Evolutionary conservation across 2,797 vertebrate genomes (phyloP).

Genomic region (Lepilemur ruficaudatus): DNA sequence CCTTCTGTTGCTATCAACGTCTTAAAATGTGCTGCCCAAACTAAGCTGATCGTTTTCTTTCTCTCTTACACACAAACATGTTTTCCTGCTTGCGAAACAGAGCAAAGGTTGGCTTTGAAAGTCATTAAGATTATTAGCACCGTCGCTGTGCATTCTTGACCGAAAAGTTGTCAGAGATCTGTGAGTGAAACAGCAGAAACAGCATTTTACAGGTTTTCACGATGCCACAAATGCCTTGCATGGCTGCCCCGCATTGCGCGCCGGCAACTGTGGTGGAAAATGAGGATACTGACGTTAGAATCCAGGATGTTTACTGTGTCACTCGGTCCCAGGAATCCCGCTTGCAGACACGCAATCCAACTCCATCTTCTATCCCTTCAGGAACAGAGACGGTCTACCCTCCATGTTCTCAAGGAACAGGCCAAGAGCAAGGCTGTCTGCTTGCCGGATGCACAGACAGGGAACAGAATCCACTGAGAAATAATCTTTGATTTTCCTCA

Average conservation of each 20-base stretch:
- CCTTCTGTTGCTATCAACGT: background rate
- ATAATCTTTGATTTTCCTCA: background rate
- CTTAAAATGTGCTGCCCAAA: background rate
- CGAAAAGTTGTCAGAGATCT: background rate
- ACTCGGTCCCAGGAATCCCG: background rate
- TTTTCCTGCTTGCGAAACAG: background rate
- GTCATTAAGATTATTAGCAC: background rate
- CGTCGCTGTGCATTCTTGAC: background rate
- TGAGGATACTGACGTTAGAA: background rate
- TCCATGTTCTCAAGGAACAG: too few species aligned
- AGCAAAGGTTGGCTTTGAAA: background rate
- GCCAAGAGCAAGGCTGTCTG: accelerated
- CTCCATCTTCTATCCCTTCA: background rate
- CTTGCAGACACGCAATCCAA: background rate
- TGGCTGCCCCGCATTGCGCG: background rate
- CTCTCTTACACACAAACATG: background rate
- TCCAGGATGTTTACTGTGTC: background rate
- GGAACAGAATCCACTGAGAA: background rate
- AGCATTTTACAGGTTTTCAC: background rate
- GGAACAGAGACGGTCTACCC: background rate
- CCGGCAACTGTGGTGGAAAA: background rate
- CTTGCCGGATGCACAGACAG: background rate
- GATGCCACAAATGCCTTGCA: accelerated
- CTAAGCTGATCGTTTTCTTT: background rate
- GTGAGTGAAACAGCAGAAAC: background rate